A percentile compares a stretch with the other conserved stretches of the same genome.
Evolutionary conservation across 2,797 vertebrate species (phyloP).

Genomic region (Hypotaenidia okinawae): DNA sequence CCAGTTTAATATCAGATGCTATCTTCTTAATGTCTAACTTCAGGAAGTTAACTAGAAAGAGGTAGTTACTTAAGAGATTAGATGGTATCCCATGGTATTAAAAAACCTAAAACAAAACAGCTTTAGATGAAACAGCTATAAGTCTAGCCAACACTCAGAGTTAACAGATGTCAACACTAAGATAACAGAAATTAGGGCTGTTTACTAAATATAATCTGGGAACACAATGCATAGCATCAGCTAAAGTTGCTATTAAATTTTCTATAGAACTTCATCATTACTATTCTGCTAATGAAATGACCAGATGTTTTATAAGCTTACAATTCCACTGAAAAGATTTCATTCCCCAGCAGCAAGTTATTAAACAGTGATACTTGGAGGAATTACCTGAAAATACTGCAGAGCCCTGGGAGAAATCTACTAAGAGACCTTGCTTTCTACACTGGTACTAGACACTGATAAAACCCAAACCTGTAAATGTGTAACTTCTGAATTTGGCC

Average conservation of each 20-base stretch:
- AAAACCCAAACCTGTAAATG: background rate
- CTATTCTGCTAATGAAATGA: background rate
- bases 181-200: background rate
- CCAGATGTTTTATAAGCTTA: background rate
- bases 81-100: constrained; percentile 11
- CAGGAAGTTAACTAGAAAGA: constrained; percentile 6
- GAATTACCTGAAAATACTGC: background rate
- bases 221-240: background rate
- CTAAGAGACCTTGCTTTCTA: background rate
- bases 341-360: background rate
- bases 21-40: background rate
- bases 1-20: constrained; percentile 30
- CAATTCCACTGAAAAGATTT: background rate
- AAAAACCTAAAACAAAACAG: background rate
- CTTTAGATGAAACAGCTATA: constrained; percentile 12
- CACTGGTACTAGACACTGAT: background rate
- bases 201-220: background rate
- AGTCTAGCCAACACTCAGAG: background rate
- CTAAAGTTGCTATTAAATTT: background rate
- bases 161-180: constrained; percentile 7
- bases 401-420: background rate
- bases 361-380: background rate
- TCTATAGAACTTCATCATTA: background rate
- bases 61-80: constrained; percentile 28
- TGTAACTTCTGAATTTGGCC: background rate